These are phyloP conservation scores for Paedocypris sp. DNA, from an alignment of 2,113 vertebrate genomes.

Conservation along the genomic window DNA sequence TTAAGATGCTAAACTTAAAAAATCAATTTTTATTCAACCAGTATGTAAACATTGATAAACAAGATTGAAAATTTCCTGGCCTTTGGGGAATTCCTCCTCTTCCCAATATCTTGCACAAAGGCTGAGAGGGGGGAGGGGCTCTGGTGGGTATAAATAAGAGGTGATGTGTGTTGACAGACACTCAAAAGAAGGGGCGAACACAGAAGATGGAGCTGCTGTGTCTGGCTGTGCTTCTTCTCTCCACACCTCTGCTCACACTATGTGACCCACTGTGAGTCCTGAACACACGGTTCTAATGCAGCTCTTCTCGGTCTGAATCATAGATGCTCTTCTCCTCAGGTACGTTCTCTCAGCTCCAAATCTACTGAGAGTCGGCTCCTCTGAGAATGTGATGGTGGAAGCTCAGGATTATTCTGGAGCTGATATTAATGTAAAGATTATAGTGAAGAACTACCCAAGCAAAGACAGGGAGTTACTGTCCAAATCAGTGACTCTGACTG, in stretches of 20 bases:
- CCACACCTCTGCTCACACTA: constrained; percentile 3
- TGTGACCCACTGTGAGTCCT: constrained; percentile 28
- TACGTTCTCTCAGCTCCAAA: constrained; percentile 55
- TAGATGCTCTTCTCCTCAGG: constrained; percentile 31
- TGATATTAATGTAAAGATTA: constrained; percentile 24
- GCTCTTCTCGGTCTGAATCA: no score
- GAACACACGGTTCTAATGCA: not conserved
- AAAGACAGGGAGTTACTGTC: constrained; percentile 16
- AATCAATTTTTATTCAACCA: no score
- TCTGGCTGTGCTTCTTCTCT: constrained; percentile 8
- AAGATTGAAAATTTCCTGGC: no score
- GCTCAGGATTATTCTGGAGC: constrained; percentile 43
- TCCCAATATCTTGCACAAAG: not conserved
- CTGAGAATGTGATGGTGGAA: constrained; percentile 59
- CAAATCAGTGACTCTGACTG: constrained; percentile 30
- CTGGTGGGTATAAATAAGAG: not conserved
- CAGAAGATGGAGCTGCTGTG: not conserved
- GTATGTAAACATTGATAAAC: no score
- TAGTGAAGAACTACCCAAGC: constrained; percentile 44
- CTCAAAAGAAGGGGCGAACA: not conserved
- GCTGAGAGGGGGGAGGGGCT: not conserved
- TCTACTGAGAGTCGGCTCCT: constrained; percentile 51
- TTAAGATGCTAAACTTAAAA: no score
- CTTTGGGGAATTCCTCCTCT: no score
- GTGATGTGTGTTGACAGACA: not conserved